phyloP scores from a whole-genome alignment of 1,140 invertebrate genomes.

The Chironomus tepperi region DNA sequence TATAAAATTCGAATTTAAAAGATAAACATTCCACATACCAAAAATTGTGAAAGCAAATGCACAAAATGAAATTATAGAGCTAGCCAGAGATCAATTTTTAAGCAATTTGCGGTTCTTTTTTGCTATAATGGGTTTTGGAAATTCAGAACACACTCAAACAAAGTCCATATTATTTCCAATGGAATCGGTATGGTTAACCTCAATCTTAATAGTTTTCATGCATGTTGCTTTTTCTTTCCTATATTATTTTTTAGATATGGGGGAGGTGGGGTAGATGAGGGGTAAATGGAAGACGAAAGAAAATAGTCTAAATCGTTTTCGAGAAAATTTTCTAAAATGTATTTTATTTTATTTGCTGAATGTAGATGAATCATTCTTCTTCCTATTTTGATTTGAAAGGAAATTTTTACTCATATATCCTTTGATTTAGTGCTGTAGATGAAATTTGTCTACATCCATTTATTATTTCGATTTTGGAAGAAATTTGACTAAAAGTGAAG shows the following conservation, averaged over 20 bases:
- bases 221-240: not conserved
- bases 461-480: too few species aligned
- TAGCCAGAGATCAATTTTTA: conserved; percentile 13
- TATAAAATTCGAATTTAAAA: too few species aligned
- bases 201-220: conserved; percentile 14
- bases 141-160: not conserved
- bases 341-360: too few species aligned
- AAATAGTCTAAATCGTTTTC: conserved; percentile 14
- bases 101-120: conserved; percentile 11
- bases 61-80: conserved; percentile 3
- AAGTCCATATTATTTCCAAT: not conserved
- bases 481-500: too few species aligned
- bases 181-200: conserved; percentile 5
- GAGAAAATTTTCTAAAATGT: not conserved
- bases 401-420: too few species aligned
- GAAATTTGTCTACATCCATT: too few species aligned
- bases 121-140: not conserved
- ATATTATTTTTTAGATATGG: not conserved
- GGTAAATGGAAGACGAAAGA: not conserved
- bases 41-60: not conserved
- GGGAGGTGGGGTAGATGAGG: too few species aligned
- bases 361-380: too few species aligned
- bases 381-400: too few species aligned
- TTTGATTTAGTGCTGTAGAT: too few species aligned
- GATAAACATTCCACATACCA: not conserved